A percentile compares a stretch with the other conserved stretches of the same genome.
Conservation (phyloP, 2,797 vertebrate species). For the Microctenopoma lineatum region DNA sequence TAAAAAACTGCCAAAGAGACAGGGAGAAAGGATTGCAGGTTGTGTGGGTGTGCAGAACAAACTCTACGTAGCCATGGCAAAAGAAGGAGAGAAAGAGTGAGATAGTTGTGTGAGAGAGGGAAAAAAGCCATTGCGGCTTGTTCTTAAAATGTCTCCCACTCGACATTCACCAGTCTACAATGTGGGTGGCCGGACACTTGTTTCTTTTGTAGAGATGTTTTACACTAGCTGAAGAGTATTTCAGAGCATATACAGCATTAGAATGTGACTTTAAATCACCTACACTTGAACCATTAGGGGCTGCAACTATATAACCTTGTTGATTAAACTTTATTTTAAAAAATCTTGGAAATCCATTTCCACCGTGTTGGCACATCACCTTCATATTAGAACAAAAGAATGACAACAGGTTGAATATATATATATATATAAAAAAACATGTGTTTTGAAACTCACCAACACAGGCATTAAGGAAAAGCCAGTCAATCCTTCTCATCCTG, state of each 20-base stretch:
- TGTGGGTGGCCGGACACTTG: conserved; percentile 64
- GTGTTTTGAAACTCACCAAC: conserved; percentile 89
- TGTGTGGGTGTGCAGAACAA: conserved; percentile 44
- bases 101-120: conserved; percentile 17
- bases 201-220: conserved; percentile 51
- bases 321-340: no score
- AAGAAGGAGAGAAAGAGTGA: conserved; percentile 35
- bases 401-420: not conserved
- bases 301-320: not conserved
- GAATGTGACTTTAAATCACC: conserved; percentile 18
- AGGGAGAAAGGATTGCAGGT: conserved; percentile 8
- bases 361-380: conserved; percentile 8
- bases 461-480: conserved; percentile 98
- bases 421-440: not conserved
- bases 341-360: conserved; percentile 2
- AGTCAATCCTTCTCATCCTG: conserved; percentile 97
- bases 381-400: conserved; percentile 2
- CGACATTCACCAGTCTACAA: conserved; percentile 41
- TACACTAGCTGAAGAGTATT: conserved; percentile 35
- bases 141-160: conserved; percentile 60
- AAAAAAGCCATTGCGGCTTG: conserved; percentile 32
- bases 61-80: conserved; percentile 25
- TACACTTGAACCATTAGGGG: not conserved
- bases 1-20: conserved; percentile 30
- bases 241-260: conserved; percentile 21